Evolutionary conservation across 1,140 invertebrate species (phyloP).

Genomic region (Tetragonula clypearis): DNA sequence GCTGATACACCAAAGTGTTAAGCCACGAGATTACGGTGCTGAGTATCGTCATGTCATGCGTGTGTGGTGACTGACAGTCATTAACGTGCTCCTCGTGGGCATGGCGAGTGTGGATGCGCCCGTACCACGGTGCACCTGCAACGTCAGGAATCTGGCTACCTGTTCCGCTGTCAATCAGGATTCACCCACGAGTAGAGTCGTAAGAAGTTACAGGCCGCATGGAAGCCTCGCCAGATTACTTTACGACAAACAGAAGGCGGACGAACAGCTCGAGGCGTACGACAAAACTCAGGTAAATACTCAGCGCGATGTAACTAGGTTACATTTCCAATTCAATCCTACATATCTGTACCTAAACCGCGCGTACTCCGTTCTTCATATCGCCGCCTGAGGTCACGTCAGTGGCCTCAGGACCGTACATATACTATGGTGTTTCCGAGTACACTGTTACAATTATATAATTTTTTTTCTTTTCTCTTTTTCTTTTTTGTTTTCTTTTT

Average conservation of each 20-base stretch:
- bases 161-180: slow-evolving; percentile 34
- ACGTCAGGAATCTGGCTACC: slow-evolving; percentile 28
- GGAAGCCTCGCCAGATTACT: slow-evolving; percentile 86
- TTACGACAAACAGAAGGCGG: slow-evolving; percentile 87
- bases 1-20: slow-evolving; percentile 10
- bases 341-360: background rate
- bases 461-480: no score
- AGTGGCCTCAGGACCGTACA: slow-evolving; percentile 25
- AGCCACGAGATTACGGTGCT: slow-evolving; percentile 29
- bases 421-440: background rate
- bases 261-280: slow-evolving; percentile 84
- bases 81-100: slow-evolving; percentile 24
- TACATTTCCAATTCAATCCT: slow-evolving; percentile 38
- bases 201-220: slow-evolving; percentile 81
- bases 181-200: slow-evolving; percentile 41
- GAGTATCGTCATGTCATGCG: slow-evolving; percentile 13
- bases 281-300: slow-evolving; percentile 86
- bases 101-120: slow-evolving; percentile 52
- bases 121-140: slow-evolving; percentile 67
- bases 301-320: slow-evolving; percentile 10
- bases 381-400: slow-evolving; percentile 55
- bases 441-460: background rate
- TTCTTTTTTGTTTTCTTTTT: no score
- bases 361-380: slow-evolving; percentile 33
- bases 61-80: slow-evolving; percentile 6